These are phyloP conservation scores for Junonia oenone DNA, from an alignment of 2,888 invertebrate species.

Conservation along the genomic window DNA sequence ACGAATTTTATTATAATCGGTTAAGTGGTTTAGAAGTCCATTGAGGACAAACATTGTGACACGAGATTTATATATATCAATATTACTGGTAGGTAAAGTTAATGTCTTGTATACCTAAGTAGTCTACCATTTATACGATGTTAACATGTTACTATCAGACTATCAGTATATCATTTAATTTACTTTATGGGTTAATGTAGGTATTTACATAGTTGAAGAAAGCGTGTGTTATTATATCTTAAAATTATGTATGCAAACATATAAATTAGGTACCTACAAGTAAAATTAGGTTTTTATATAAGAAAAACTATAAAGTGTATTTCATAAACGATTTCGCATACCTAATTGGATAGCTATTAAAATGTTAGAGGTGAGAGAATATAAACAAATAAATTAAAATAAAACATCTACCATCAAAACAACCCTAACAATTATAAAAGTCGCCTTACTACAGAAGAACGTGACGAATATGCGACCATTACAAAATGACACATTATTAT, in stretches of 20 bases:
- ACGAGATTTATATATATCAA: no score
- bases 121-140: no score
- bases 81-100: no score
- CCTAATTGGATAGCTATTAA: no score
- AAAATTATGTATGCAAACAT: neutral
- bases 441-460: slow-evolving; percentile 4
- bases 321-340: neutral
- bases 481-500: slow-evolving; percentile 30
- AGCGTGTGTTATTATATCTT: neutral
- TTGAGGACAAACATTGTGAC: no score
- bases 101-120: no score
- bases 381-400: neutral
- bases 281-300: no score
- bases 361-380: no score
- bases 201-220: neutral
- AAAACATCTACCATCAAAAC: neutral
- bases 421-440: neutral
- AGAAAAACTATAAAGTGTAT: neutral
- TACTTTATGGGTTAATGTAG: neutral
- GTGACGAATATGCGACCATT: slow-evolving; percentile 14
- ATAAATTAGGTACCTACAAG: neutral
- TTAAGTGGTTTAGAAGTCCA: no score
- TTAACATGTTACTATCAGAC: neutral
- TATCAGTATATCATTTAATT: no score
- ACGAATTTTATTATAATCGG: no score